A percentile compares a stretch with the other conserved stretches of the same genome.
Conservation (phyloP, 2,113 vertebrate genomes). For the Brachyhypopomus occidentalis region DNA sequence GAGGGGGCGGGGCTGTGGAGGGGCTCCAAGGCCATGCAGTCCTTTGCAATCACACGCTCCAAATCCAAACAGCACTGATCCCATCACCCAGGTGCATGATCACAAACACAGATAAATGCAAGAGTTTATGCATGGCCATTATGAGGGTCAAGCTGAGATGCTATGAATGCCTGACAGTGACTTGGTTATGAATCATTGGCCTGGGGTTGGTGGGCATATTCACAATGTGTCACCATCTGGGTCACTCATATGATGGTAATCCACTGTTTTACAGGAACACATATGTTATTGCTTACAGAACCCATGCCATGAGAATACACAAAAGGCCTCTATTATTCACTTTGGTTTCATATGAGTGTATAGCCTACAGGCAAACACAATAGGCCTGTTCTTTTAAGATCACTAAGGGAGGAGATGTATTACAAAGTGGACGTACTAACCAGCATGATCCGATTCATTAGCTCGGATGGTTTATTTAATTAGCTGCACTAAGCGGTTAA, state of each 20-base stretch:
- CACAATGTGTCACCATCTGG: constrained; percentile 59
- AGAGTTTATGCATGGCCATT: neutral
- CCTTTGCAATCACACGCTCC: constrained; percentile 26
- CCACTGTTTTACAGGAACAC: constrained; percentile 67
- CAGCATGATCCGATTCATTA: constrained; percentile 24
- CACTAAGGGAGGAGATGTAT: constrained; percentile 59
- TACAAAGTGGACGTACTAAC: constrained; percentile 46
- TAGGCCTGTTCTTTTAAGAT: constrained; percentile 67
- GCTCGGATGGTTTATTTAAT: constrained; percentile 1
- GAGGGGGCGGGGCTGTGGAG: constrained; percentile 24
- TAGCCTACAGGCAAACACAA: constrained; percentile 71
- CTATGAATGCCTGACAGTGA: neutral
- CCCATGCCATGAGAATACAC: constrained; percentile 67
- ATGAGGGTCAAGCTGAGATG: neutral
- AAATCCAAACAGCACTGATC: constrained; percentile 19
- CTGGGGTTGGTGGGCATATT: constrained; percentile 50
- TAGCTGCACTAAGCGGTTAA: neutral
- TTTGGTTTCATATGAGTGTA: constrained; percentile 68
- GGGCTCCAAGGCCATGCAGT: constrained; percentile 27
- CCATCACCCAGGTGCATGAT: neutral
- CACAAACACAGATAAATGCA: neutral
- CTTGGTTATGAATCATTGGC: constrained; percentile 13
- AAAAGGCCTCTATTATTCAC: constrained; percentile 62
- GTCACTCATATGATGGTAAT: constrained; percentile 61
- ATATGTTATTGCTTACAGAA: constrained; percentile 71